Base-by-base conservation (phyloP, 2,888 invertebrate species). In the Brachyopa scutellaris region DNA sequence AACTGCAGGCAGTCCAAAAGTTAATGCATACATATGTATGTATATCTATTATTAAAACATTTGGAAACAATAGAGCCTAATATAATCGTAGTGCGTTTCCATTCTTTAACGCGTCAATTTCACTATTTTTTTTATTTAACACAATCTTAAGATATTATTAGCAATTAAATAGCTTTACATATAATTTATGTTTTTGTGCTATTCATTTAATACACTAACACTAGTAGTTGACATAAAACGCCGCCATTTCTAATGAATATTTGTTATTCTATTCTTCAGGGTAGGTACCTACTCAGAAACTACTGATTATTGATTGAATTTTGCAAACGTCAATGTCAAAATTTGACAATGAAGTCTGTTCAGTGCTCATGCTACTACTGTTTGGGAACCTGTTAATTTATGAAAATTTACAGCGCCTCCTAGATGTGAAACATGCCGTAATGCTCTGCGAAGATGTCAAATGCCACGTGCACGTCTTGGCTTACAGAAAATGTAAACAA, bases 181-280 rank as follows among this genome's bases (percentile, higher is more conserved):
- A 33, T 38, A 17, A 49, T 33, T 29, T 31, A 13, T 47, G 38
- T 47, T 47, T 55, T 74, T 49, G 21, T 47, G 45, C 47, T 55
- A 26, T 51, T 76, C 13, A 53, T 64, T 55, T 53, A 55, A n/a
- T n/a, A n/a, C n/a, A n/a, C n/a, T n/a, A n/a, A 38, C 42, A 53
- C 40, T 47, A 59, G 5, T 31, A 76, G 64, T 66, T 82, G 53
- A 55, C 72, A 53, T 57, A 76, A 59, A 72, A 72, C 45, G 62
- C 82, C 77, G 77, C 76, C 82, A 82, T 82, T 82, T 61, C 49
- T 55, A 55, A 47, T 38, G 70, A 82, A 82, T 76, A 82, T 82
- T 82, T 82, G 82, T 82, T 77, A 55, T 77, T 72, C 77, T 77
- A 49, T 70, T 66, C 77, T 61, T 53, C 45, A 45, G 19, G 62